Conservation (phyloP, 2,797 vertebrate species). For the Neoniphon sammara region DNA sequence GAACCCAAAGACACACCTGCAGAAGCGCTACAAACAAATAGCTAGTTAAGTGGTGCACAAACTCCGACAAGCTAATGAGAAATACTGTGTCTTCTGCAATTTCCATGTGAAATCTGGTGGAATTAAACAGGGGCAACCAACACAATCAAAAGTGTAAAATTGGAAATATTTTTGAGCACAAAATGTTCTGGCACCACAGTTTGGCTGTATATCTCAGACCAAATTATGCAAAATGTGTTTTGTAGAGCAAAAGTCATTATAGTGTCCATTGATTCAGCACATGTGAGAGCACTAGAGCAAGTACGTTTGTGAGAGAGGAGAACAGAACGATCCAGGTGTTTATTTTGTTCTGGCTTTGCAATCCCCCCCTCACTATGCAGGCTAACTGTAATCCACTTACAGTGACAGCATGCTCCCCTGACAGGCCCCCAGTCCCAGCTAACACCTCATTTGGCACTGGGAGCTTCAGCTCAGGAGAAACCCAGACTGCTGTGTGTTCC, state of each 20-base stretch:
- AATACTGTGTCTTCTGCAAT: constrained; percentile 56
- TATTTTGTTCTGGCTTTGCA: not conserved
- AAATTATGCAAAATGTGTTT: constrained; percentile 10
- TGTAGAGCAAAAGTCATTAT: not conserved
- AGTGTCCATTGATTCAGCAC: not conserved
- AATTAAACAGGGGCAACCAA: constrained; percentile 48
- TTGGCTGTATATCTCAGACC: not conserved
- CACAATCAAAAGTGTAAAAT: constrained; percentile 44
- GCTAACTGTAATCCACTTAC: constrained; percentile 34
- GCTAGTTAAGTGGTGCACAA: constrained; percentile 70
- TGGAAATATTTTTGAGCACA: constrained; percentile 25
- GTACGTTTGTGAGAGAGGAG: not conserved
- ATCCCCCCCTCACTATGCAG: not conserved
- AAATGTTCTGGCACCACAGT: constrained; percentile 18
- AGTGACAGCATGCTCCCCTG: constrained; percentile 27
- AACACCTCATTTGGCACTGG: constrained; percentile 49
- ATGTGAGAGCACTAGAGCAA: not conserved
- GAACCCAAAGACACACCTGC: constrained; percentile 81
- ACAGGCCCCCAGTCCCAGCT: constrained; percentile 27
- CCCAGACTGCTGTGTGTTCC: constrained; percentile 36
- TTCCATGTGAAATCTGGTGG: constrained; percentile 53
- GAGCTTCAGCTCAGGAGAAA: constrained; percentile 44
- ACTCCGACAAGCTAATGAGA: constrained; percentile 71
- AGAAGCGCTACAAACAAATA: constrained; percentile 74
- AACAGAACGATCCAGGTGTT: constrained; percentile 11